Evolutionary conservation across 2,888 invertebrate species (phyloP), one percentile per base, ranked within the genome.

Genomic region (Sabatieria punctata): DNA sequence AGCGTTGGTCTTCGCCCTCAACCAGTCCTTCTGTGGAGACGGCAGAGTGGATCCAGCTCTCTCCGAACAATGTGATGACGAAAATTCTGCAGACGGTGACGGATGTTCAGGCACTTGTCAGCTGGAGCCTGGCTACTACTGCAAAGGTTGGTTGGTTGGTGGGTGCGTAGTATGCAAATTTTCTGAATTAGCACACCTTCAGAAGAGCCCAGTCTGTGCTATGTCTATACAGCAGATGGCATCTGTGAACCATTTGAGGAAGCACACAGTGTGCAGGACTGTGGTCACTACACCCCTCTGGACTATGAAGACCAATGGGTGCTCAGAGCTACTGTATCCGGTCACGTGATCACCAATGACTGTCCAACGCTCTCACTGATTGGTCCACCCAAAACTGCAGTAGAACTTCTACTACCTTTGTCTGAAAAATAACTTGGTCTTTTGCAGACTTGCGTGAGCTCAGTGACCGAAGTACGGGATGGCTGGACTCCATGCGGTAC

Each of bases 51-150:
- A 26, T 2, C 18, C 11, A 0, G 37, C 25, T 4, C 35, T 33
- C 24, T n/a, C 13, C 6, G 45, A 45, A 39, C 11, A 18, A 22
- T 49, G 49, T 33, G 49, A 49, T 33, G 49, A 47, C 30, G 46
- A 43, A 6, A 49, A 49, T 39, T 22, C 25, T 19, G 13, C 23
- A 2, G 25, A n/a, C 13, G 18, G 27, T 15, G 49, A 49, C 22
- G 49, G 49, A 4, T 49, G 49, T 35, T n/a, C n/a, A 13, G n/a
- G 38, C 15, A n/a, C 15, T 11, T 49, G 49, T 18, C 33, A n/a
- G n/a, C 19, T 49, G 22, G 49, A 49, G 39, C 4, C 33, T 2
- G 33, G 15, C 8, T 49, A 22, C 38, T 19, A 22, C 13, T 49
- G 49, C 21, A 30, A 6, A n/a, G 37, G 44, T 45, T 8, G 30